Evolutionary conservation across 2,797 vertebrate species (phyloP).

Genomic region (Chrysocyon brachyurus): DNA sequence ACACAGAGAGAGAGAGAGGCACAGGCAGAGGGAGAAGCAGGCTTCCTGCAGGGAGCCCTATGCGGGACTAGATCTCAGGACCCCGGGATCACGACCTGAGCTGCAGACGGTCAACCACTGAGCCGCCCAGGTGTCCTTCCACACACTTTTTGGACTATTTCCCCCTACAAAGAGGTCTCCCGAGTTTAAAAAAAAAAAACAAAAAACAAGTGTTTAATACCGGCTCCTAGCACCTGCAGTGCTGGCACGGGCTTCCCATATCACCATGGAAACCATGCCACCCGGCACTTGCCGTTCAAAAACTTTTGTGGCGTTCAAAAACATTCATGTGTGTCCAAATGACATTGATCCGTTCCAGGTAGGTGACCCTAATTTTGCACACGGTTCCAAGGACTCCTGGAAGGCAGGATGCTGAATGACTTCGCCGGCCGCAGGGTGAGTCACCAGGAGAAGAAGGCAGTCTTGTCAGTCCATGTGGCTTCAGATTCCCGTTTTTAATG

Average conservation of each 20-base stretch:
- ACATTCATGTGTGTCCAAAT: conserved; percentile 27
- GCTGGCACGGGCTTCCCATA: not conserved
- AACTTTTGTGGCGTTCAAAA: not conserved
- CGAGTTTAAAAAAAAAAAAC: not conserved
- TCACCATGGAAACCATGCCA: conserved; percentile 57
- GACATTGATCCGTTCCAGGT: not conserved
- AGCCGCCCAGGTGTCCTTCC: too few relatives aligned
- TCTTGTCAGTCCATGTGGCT: fast-evolving
- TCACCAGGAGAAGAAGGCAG: not conserved
- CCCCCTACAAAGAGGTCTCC: not conserved
- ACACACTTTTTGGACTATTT: not conserved
- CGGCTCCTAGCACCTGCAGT: not conserved
- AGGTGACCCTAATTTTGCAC: conserved; percentile 32
- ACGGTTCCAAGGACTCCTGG: not conserved
- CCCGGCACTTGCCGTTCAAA: not conserved
- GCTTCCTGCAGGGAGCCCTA: too few relatives aligned
- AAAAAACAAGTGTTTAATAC: not conserved
- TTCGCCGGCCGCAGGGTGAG: not conserved
- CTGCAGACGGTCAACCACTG: too few relatives aligned
- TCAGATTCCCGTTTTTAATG: not conserved
- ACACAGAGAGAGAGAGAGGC: too few relatives aligned
- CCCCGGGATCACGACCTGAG: too few relatives aligned
- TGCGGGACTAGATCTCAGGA: too few relatives aligned
- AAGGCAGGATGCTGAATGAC: not conserved
- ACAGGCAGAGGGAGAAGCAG: too few relatives aligned